phyloP scores from a whole-genome alignment of 2,797 vertebrate species.

The Diglossa cyanea region DNA sequence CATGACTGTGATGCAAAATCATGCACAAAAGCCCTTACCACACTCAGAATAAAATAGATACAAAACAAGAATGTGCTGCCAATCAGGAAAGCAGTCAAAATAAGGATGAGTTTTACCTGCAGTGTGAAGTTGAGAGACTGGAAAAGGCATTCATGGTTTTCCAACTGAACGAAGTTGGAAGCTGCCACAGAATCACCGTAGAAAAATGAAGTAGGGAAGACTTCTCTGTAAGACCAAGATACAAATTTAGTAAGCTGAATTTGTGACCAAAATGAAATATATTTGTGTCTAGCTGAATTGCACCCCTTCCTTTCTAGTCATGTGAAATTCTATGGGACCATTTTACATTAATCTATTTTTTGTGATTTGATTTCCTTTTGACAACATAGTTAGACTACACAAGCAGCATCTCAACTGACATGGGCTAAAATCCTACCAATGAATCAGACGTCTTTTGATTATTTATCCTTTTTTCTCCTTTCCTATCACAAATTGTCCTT shows the following conservation, averaged over 20 bases:
- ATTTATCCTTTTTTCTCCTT: not conserved
- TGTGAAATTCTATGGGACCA: not conserved
- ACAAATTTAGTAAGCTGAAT: not conserved
- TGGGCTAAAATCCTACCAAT: not conserved
- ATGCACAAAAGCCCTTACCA: not conserved
- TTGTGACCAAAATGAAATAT: not conserved
- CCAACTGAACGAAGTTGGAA: conserved; percentile 85
- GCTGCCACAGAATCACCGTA: conserved; percentile 91
- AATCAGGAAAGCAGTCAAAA: not conserved
- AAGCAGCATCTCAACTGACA: not conserved
- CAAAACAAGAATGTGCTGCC: not conserved
- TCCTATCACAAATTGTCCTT: not conserved
- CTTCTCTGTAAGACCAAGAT: conserved; percentile 78
- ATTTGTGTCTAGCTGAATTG: not conserved
- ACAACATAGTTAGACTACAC: not conserved
- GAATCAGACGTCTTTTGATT: not conserved
- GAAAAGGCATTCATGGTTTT: conserved; percentile 90
- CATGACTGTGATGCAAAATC: not conserved
- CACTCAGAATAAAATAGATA: not conserved
- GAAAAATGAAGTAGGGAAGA: conserved; percentile 89
- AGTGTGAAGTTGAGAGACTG: conserved; percentile 94
- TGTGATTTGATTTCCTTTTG: not conserved
- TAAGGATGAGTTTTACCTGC: conserved; percentile 80
- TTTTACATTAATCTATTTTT: not conserved
- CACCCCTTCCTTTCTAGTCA: not conserved